Evolutionary conservation across 2,888 invertebrate species (phyloP), one percentile per base, ranked within the genome.

Genomic region (Ectobius pallidus): DNA sequence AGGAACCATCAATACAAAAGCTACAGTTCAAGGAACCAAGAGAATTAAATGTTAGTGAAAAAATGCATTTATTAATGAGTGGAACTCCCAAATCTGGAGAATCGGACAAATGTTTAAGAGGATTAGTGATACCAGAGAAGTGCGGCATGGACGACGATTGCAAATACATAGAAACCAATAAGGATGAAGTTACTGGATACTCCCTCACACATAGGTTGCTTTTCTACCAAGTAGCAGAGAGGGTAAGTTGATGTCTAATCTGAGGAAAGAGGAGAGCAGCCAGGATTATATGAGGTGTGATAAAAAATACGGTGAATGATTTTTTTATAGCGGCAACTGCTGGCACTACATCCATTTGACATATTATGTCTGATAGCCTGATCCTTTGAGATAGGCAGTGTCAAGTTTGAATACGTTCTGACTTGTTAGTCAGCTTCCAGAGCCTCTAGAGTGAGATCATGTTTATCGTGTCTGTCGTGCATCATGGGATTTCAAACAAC

Each of bases 141-240:
- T 65, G 44, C n/a, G 58, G 58, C 7, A 25, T 25, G 0, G 30
- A n/a, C 16, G 16, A 22, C 25, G 14, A 18, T 16, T 65, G 65
- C n/a, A 34, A 46, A 34, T 16, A 65, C 4, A 65, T 65, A 25
- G 30, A 44, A 46, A 20, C 65, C 1, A 65, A 30, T 11, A 65
- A 25, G 11, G 65, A 65, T 16, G 18, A 65, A 27, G 16, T n/a
- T 27, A 22, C 22, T 44, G 65, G 65, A 14, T 65, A 65, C 46
- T 4, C 44, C 27, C n/a, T 65, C 27, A 65, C 65, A 7, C 65
- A 65, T 46, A 65, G 46, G 18, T 7, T 65, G n/a, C 30, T 65
- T 6, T 65, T 44, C 27, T 46, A 34, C 2, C 46, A 44, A 18
- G 1, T 46, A 1, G 65, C 46, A n/a, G 30, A 34, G 46, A 32